A percentile compares a stretch with the other conserved stretches of the same genome.
phyloP scores from a whole-genome alignment of 2,113 vertebrate species.

The Ciconia stormi region DNA sequence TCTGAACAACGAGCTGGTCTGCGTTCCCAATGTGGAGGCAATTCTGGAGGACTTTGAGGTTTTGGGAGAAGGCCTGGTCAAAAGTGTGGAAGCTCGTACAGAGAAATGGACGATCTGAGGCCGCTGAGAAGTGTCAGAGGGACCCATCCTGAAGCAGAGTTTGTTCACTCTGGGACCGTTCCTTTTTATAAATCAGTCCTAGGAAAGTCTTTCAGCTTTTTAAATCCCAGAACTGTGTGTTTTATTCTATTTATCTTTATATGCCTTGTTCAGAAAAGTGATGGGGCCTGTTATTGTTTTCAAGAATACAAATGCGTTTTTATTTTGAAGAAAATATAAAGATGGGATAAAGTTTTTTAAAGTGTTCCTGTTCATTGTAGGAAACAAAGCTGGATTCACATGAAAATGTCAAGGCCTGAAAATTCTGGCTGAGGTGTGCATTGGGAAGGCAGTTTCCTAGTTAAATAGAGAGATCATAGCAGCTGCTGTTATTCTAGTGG shows the following conservation, averaged over 20 bases:
- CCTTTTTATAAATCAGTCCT: not conserved
- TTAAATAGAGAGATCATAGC: not conserved
- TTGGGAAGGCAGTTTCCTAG: not conserved
- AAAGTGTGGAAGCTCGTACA: slow-evolving; percentile 81
- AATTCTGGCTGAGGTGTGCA: not conserved
- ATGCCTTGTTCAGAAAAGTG: not conserved
- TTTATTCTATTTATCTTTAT: slow-evolving; percentile 28
- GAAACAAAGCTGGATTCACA: not conserved
- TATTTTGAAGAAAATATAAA: slow-evolving; percentile 23
- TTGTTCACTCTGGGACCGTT: not conserved
- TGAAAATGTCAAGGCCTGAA: not conserved
- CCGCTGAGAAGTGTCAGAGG: not conserved
- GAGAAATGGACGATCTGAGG: slow-evolving; percentile 90
- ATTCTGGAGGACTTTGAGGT: slow-evolving; percentile 89
- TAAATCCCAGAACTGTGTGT: not conserved
- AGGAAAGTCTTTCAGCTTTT: not conserved
- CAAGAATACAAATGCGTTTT: not conserved
- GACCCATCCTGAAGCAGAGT: not conserved
- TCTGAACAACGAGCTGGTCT: slow-evolving; percentile 64
- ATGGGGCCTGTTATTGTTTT: not conserved
- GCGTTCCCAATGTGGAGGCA: slow-evolving; percentile 87
- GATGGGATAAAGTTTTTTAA: not conserved
- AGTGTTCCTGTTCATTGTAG: not conserved
- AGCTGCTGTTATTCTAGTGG: not conserved
- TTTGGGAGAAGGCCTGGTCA: slow-evolving; percentile 89